phyloP scores from a whole-genome alignment of 35 echinoderm and acorn worm species.

The Acanthaster planci region DNA sequence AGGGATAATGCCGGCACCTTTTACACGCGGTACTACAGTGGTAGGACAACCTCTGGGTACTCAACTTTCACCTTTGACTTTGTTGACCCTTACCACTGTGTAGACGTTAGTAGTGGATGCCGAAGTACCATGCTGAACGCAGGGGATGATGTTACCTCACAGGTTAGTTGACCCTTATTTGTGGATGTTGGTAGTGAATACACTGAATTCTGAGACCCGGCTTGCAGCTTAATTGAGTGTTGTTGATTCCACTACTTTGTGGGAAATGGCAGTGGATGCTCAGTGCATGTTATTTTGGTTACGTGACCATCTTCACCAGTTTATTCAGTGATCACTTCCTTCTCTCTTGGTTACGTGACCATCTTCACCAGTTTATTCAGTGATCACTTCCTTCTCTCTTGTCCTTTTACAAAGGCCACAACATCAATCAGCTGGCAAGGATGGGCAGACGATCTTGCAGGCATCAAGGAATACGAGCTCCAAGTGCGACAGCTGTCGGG shows the following conservation, averaged over 20 bases:
- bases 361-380: no score
- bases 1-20: neutral
- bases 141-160: neutral
- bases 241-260: no score
- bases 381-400: neutral
- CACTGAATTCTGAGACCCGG: no score
- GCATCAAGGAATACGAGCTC: slow-evolving; percentile 22
- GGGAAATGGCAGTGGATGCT: no score
- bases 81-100: slow-evolving; percentile 14
- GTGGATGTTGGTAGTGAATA: no score
- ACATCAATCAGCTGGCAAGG: slow-evolving; percentile 15
- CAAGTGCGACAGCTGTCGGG: slow-evolving; percentile 29
- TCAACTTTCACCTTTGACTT: slow-evolving; percentile 31
- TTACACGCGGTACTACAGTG: neutral
- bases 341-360: no score
- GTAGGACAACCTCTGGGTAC: neutral
- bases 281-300: no score
- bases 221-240: no score
- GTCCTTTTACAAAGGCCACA: neutral
- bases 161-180: neutral
- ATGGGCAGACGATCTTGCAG: slow-evolving; percentile 28
- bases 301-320: no score
- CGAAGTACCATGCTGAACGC: slow-evolving; percentile 8
- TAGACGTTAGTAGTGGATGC: neutral
- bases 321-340: no score